Evolutionary conservation across 2,113 vertebrate species (phyloP).

Genomic region (Acanthochromis polyacanthus): DNA sequence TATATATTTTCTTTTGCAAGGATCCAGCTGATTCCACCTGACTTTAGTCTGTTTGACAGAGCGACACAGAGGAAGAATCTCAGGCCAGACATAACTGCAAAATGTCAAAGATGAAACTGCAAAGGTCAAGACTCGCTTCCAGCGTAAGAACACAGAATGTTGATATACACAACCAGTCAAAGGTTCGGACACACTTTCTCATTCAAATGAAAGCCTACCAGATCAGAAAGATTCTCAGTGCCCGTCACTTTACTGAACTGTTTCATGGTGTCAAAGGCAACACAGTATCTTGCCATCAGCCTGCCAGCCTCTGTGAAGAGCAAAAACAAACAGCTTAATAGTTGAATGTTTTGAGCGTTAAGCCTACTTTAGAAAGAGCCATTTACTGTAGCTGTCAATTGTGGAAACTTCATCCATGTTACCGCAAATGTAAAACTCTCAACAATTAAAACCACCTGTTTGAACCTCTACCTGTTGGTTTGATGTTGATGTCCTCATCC

Average conservation of each 20-base stretch:
- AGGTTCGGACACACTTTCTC: no score
- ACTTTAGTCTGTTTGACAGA: neutral
- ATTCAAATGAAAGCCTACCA: slow-evolving; percentile 84
- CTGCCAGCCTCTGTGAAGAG: slow-evolving; percentile 89
- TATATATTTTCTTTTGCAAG: neutral
- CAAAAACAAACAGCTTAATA: slow-evolving; percentile 3
- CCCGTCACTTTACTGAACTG: slow-evolving; percentile 90
- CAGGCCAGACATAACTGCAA: neutral
- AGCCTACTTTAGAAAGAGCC: neutral
- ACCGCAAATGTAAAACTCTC: neutral
- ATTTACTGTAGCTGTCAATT: neutral
- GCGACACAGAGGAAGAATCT: neutral
- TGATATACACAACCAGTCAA: no score
- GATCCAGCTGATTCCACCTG: neutral
- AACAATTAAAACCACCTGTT: neutral
- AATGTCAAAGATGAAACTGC: neutral
- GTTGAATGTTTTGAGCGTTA: neutral
- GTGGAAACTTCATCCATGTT: neutral
- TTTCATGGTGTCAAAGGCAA: slow-evolving; percentile 96
- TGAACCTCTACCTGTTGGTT: slow-evolving; percentile 90
- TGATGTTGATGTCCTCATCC: slow-evolving; percentile 94
- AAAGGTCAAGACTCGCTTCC: accelerated
- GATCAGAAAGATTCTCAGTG: slow-evolving; percentile 90
- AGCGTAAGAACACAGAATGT: neutral
- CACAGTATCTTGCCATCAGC: slow-evolving; percentile 95